phyloP scores from a whole-genome alignment of 2,888 invertebrate genomes.

The Sesamia inferens region DNA sequence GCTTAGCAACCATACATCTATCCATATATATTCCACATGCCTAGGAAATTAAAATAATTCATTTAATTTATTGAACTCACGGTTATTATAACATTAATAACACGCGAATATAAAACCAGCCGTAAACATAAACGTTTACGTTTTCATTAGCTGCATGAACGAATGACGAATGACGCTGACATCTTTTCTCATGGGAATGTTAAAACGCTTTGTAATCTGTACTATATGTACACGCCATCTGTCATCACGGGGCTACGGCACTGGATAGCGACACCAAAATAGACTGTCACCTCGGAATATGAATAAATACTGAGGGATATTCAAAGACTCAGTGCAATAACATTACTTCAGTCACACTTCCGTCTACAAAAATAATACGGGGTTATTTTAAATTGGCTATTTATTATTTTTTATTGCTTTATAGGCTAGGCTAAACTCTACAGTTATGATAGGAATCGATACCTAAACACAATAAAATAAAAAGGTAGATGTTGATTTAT shows the following conservation, averaged over 20 bases:
- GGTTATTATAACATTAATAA: conserved; percentile 47
- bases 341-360: conserved; percentile 63
- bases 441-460: not conserved
- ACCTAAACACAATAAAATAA: not conserved
- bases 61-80: conserved; percentile 41
- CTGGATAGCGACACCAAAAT: conserved; percentile 73
- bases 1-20: not conserved
- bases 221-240: conserved; percentile 61
- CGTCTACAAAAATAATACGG: conserved; percentile 64
- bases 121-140: conserved; percentile 38
- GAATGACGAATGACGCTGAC: conserved; percentile 35
- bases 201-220: conserved; percentile 57
- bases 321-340: conserved; percentile 69
- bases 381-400: not conserved
- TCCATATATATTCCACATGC: too few relatives aligned
- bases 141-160: conserved; percentile 29
- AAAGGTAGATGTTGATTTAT: not conserved
- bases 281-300: conserved; percentile 80
- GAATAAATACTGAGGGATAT: conserved; percentile 72
- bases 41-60: conserved; percentile 33
- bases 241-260: conserved; percentile 65
- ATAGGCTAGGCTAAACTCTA: not conserved
- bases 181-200: conserved; percentile 51
- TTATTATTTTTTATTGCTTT: too few relatives aligned
- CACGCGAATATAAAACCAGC: conserved; percentile 52